Base-by-base conservation (phyloP, 2,113 vertebrate species). In the Indri indri region DNA sequence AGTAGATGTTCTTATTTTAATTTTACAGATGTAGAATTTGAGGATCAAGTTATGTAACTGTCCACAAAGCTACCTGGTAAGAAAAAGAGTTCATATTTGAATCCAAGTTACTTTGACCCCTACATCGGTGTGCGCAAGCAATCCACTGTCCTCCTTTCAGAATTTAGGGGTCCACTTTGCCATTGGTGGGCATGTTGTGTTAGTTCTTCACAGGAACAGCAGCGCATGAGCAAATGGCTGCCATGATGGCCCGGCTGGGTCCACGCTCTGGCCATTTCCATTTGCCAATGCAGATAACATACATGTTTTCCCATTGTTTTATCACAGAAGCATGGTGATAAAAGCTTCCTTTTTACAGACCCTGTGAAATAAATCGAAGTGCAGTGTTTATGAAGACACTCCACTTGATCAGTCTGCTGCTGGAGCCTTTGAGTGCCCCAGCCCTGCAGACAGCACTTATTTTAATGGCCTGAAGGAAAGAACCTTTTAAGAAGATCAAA, bases 401-500 rank as follows among this genome's bases (percentile, higher is more conserved):
- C 70, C 88, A 50, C 74, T 96, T 87, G 73, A 87, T 88, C 57
- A 54, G 42, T 40, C 68, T 57, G 89, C 37, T n/a, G 6, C 47
- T 47, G 27, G 30, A 71, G 89, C 47, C 74, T 94, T 68, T 81
- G 47, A 92, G 65, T 9, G 86, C 68, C 88, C 54, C 4, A 4
- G 59, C 25, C 59, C 14, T 18, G 45, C 17, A 91, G 77, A 90
- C 11, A 40, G 65, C 63, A 84, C 59, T 97, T 80, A 47, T 92
- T 93, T 94, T 81, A 97, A 93, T 93, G 91, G 87, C 52, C 76
- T 25, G 3, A 59, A 95, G 42, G 59, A 95, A 96, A 74, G 45
- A 74, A 79, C 40, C 83, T 95, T 97, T 98, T 95, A 96, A 95
- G 80, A 76, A 96, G 91, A 97, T 96, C 87, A 95, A 91, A 95